Evolutionary conservation across 1,140 invertebrate genomes (phyloP).

Genomic region (Diuraphis noxia): DNA sequence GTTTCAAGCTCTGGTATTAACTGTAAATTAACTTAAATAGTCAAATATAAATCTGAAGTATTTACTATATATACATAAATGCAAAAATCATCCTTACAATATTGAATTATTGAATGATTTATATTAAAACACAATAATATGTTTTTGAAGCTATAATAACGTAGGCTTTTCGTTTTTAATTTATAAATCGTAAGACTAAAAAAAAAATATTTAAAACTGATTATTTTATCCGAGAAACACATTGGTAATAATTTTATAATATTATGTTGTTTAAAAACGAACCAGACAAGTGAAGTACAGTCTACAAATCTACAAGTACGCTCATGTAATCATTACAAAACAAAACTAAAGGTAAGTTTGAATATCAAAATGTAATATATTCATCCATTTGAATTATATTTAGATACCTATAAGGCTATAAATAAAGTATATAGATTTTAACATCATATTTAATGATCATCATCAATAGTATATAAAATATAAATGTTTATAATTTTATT

Average conservation of each 20-base stretch:
- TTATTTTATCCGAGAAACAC: background rate
- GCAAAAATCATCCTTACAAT: background rate
- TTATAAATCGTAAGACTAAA: background rate
- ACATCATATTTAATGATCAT: background rate
- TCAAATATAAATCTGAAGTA: background rate
- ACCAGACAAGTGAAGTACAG: background rate
- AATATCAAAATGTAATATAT: background rate
- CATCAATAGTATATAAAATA: background rate
- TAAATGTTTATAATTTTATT: background rate
- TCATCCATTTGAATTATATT: background rate
- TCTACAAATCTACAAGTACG: background rate
- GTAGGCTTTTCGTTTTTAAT: background rate
- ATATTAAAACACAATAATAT: background rate
- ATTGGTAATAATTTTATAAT: no score
- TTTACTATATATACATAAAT: background rate
- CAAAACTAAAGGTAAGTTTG: background rate
- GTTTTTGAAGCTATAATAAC: background rate
- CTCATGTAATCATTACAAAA: background rate
- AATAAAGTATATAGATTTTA: no score
- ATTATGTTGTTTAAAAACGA: background rate
- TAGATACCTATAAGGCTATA: background rate
- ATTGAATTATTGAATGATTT: background rate
- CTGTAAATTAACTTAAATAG: background rate
- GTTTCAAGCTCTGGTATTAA: no score
- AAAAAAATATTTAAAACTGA: background rate